A percentile compares a stretch with the other conserved stretches of the same genome.
These are phyloP conservation scores for Aphaenogaster rudis DNA, from an alignment of 1,140 invertebrate species.

Conservation along the genomic window DNA sequence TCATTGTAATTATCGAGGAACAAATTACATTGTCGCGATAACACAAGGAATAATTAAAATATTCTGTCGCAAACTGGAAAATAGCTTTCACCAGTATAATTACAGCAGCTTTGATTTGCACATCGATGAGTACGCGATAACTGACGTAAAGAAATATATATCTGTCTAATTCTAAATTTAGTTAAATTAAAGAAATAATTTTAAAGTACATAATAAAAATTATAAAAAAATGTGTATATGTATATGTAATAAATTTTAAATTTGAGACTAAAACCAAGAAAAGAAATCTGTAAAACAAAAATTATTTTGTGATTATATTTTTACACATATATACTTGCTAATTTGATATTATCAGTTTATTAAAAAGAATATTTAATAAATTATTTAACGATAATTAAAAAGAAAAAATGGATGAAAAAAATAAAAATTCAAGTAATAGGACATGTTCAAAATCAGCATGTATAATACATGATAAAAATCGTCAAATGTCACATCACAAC, in stretches of 20 bases:
- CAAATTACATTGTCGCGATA: slow-evolving; percentile 20
- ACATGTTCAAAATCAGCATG: background rate
- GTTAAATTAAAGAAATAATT: background rate
- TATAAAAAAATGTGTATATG: background rate
- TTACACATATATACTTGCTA: background rate
- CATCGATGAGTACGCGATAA: background rate
- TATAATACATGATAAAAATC: slow-evolving; percentile 6
- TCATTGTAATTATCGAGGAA: background rate
- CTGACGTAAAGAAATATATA: background rate
- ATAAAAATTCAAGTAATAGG: background rate
- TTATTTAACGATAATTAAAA: background rate
- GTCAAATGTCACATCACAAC: background rate
- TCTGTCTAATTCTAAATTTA: background rate
- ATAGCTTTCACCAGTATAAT: slow-evolving; percentile 5
- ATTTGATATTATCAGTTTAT: background rate
- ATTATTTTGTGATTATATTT: background rate
- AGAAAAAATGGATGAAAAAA: background rate
- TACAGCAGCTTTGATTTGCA: background rate
- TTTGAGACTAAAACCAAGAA: background rate
- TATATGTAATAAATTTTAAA: background rate
- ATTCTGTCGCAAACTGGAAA: background rate
- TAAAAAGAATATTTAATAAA: too few relatives aligned
- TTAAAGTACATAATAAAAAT: background rate
- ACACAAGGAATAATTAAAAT: slow-evolving; percentile 26
- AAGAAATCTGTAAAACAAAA: background rate